Conservation (phyloP, 1,140 invertebrate genomes). For the Cotesia glomerata region DNA sequence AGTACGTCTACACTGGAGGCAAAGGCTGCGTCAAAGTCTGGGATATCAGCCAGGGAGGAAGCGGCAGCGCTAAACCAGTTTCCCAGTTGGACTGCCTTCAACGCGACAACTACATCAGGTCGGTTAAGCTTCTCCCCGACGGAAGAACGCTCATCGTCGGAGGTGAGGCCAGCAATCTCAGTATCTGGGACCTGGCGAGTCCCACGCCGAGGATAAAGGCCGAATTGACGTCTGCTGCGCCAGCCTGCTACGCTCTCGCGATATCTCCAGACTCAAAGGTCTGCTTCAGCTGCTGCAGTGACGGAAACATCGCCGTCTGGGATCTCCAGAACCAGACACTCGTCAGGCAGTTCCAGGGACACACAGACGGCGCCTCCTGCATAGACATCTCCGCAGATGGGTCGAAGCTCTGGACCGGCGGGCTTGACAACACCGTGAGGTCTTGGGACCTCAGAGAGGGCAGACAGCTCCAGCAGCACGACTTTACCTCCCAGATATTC, state of each 20-base stretch:
- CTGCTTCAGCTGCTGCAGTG: constrained; percentile 95
- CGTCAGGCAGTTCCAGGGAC: constrained; percentile 95
- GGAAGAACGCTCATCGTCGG: constrained; percentile 96
- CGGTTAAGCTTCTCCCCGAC: constrained; percentile 97
- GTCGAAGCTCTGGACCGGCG: constrained; percentile 95
- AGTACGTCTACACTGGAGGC: constrained; percentile 97
- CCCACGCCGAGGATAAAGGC: constrained; percentile 90
- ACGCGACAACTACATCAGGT: constrained; percentile 92
- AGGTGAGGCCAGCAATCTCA: constrained; percentile 94
- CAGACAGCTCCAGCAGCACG: constrained; percentile 94
- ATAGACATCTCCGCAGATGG: constrained; percentile 98
- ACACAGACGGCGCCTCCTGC: constrained; percentile 96
- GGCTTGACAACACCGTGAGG: constrained; percentile 94
- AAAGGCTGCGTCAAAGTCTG: constrained; percentile 98
- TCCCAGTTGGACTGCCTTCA: constrained; percentile 94
- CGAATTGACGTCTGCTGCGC: constrained; percentile 93
- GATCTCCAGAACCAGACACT: constrained; percentile 92
- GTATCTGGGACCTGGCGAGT: constrained; percentile 94
- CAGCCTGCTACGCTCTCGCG: constrained; percentile 96
- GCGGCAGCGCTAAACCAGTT: constrained; percentile 77
- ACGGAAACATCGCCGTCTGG: constrained; percentile 96
- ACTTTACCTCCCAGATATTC: constrained; percentile 94
- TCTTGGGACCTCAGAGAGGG: constrained; percentile 97
- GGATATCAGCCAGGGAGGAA: constrained; percentile 86
- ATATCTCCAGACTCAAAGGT: constrained; percentile 97